These are phyloP conservation scores for Pedetes capensis DNA, from an alignment of 2,113 vertebrate species.

Conservation along the genomic window DNA sequence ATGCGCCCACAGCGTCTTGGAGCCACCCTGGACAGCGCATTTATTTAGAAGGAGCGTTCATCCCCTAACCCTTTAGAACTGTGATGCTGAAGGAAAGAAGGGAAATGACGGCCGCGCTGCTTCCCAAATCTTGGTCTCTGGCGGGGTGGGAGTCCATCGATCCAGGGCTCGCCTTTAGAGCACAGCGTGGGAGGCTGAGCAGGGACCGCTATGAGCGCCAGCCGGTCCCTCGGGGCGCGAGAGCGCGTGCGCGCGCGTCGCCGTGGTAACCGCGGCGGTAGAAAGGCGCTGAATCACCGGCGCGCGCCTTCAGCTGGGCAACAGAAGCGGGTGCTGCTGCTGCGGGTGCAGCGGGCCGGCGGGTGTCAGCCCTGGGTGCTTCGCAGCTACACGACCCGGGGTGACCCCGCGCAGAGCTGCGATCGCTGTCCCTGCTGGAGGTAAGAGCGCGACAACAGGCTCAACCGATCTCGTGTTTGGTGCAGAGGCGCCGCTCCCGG, in stretches of 20 bases:
- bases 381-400: neutral
- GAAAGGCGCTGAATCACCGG: constrained; percentile 29
- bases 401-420: neutral
- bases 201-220: accelerated
- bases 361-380: neutral
- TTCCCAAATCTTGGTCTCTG: neutral
- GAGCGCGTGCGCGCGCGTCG: constrained; percentile 35
- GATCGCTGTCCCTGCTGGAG: neutral
- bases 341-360: neutral
- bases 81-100: neutral
- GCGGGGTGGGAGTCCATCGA: neutral
- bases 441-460: neutral
- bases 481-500: neutral
- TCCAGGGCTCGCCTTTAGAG: neutral
- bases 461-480: neutral
- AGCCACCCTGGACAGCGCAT: neutral
- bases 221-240: neutral
- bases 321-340: neutral
- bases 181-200: accelerated
- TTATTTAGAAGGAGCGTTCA: neutral
- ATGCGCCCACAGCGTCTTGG: neutral
- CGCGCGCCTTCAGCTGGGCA: neutral
- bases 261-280: constrained; percentile 8
- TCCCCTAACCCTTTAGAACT: neutral
- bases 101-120: neutral